Evolutionary conservation across 2,113 vertebrate species (phyloP).

Genomic region (Pandion haliaetus): DNA sequence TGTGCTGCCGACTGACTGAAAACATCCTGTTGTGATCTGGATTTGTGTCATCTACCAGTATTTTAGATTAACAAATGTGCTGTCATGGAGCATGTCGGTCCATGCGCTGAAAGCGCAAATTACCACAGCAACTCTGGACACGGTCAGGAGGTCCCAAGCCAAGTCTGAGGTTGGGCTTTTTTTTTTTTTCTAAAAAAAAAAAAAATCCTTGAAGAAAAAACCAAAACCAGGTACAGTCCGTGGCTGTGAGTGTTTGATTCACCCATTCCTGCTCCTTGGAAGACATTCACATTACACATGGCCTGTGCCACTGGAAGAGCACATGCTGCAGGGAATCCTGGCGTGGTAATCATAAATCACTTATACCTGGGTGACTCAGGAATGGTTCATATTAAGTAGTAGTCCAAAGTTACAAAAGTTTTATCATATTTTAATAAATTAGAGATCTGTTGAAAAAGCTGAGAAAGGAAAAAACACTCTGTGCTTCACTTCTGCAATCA

Average conservation of each 20-base stretch:
- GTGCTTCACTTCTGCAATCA: not conserved
- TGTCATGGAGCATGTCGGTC: not conserved
- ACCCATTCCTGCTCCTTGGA: not conserved
- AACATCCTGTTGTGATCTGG: not conserved
- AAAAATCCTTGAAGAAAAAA: not conserved
- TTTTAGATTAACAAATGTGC: not conserved
- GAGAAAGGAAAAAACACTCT: not conserved
- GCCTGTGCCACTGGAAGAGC: not conserved
- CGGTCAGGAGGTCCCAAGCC: not conserved
- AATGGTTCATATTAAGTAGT: not conserved
- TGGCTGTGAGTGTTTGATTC: not conserved
- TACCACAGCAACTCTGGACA: not conserved
- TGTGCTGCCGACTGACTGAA: not conserved
- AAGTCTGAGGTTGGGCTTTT: not conserved
- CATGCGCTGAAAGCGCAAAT: not conserved
- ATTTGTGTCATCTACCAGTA: not conserved
- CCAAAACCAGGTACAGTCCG: not conserved
- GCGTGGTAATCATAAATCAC: not conserved
- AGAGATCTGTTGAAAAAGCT: not conserved
- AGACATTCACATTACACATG: not conserved
- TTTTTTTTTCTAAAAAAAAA: not conserved
- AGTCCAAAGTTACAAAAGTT: not conserved
- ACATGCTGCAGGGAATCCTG: not conserved
- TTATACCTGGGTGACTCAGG: not conserved
- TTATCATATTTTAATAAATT: constrained; percentile 12